Conservation (phyloP, 2,797 vertebrate genomes). For the Rhyacichthys aspro region DNA sequence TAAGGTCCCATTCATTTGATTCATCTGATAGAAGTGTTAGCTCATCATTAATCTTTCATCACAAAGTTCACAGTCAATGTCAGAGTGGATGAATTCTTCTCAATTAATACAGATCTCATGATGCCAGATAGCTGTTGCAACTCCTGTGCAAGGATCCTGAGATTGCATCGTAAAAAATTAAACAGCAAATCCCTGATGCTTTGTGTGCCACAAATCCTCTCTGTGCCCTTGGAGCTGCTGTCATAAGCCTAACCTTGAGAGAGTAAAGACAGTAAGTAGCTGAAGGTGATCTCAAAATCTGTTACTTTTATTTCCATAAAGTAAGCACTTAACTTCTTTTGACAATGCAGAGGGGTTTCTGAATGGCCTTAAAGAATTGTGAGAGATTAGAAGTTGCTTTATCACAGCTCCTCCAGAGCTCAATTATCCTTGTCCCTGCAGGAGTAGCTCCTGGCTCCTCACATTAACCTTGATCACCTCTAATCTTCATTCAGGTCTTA, state of each 20-base stretch:
- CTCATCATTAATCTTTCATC: conserved; percentile 68
- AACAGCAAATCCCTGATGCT: conserved; percentile 50
- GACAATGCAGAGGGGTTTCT: conserved; percentile 38
- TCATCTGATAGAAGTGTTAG: conserved; percentile 60
- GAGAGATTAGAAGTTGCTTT: conserved; percentile 64
- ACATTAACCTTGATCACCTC: conserved; percentile 63
- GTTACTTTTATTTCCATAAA: conserved; percentile 28
- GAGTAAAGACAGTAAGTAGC: neutral
- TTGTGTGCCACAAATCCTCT: conserved; percentile 24
- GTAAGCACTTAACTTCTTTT: conserved; percentile 19
- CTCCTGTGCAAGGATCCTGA: conserved; percentile 43
- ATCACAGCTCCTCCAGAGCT: conserved; percentile 42
- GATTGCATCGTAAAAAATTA: conserved; percentile 69
- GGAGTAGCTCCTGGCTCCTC: conserved; percentile 44
- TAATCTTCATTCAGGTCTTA: conserved; percentile 55
- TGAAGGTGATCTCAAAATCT: conserved; percentile 34
- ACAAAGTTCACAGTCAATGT: conserved; percentile 47
- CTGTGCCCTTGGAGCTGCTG: conserved; percentile 13
- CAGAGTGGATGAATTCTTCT: conserved; percentile 46
- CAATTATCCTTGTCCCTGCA: conserved; percentile 54
- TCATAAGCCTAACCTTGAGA: conserved; percentile 43
- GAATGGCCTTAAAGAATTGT: conserved; percentile 36
- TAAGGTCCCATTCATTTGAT: conserved; percentile 58
- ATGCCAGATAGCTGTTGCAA: conserved; percentile 33
- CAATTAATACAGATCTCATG: conserved; percentile 46